phyloP scores from a whole-genome alignment of 2,113 vertebrate species.

The Silurus glanis region DNA sequence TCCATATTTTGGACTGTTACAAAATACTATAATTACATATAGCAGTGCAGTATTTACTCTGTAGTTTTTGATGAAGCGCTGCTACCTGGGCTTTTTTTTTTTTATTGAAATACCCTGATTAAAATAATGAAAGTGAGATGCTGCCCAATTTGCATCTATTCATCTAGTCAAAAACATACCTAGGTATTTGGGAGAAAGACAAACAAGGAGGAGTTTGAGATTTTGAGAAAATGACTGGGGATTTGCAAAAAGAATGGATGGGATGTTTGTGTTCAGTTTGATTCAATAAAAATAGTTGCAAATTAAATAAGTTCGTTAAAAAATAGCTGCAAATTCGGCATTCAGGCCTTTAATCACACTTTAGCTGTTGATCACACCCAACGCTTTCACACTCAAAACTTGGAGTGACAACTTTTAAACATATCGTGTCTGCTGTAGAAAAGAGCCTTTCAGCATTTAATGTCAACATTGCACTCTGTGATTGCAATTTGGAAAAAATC shows the following conservation, averaged over 20 bases:
- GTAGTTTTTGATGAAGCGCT: not conserved
- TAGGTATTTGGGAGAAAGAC: not conserved
- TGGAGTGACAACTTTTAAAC: not conserved
- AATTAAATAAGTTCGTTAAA: not conserved
- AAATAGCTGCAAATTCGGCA: not conserved
- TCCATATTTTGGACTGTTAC: not conserved
- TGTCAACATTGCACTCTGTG: not conserved
- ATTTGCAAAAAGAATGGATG: not conserved
- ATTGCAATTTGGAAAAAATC: not conserved
- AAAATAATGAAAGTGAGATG: not conserved
- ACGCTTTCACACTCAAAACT: not conserved
- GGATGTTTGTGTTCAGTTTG: not conserved
- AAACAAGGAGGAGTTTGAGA: not conserved
- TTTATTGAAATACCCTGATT: not conserved
- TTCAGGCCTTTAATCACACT: not conserved
- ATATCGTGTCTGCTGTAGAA: not conserved
- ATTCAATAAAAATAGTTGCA: not conserved
- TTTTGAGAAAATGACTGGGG: not conserved
- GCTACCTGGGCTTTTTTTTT: not conserved
- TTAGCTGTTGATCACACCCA: not conserved
- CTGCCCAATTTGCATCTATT: not conserved
- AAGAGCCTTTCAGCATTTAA: not conserved
- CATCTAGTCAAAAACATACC: not conserved
- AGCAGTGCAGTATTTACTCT: not conserved
- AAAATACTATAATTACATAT: not conserved